Percentiles rank a stretch among this genome's conserved stretches.
These are phyloP conservation scores for Cairina moschata DNA, from an alignment of 2,113 vertebrate species.

Conservation along the genomic window DNA sequence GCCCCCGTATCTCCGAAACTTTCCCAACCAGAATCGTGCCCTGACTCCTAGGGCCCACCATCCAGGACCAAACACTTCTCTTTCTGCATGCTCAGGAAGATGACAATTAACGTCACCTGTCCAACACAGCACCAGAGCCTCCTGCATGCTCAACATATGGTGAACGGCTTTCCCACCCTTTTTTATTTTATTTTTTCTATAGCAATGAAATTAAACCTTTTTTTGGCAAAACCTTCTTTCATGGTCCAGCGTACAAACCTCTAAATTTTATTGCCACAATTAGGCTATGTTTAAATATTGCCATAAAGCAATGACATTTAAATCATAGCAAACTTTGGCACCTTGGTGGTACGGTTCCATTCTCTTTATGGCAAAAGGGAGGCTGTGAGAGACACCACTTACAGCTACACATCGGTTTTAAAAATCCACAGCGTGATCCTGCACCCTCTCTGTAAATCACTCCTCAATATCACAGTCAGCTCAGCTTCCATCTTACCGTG, in stretches of 20 bases:
- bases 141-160: accelerated
- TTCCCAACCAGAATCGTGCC: neutral
- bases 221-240: neutral
- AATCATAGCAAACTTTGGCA: neutral
- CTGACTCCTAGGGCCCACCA: neutral
- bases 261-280: neutral
- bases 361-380: accelerated
- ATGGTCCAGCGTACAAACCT: neutral
- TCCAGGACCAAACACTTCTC: neutral
- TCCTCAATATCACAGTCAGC: neutral
- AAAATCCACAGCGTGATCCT: neutral
- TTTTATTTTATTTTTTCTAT: too few species aligned
- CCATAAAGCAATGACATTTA: neutral
- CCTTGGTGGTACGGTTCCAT: neutral
- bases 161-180: accelerated
- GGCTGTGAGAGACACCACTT: neutral
- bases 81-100: neutral
- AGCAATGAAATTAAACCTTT: neutral
- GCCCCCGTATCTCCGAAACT: accelerated
- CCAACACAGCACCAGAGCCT: neutral
- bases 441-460: neutral
- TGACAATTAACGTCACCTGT: neutral
- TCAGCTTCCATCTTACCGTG: neutral
- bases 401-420: neutral
- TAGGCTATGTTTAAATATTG: neutral